Evolutionary conservation across 2,113 vertebrate species (phyloP).

Genomic region (Glaucidium brasilianum): DNA sequence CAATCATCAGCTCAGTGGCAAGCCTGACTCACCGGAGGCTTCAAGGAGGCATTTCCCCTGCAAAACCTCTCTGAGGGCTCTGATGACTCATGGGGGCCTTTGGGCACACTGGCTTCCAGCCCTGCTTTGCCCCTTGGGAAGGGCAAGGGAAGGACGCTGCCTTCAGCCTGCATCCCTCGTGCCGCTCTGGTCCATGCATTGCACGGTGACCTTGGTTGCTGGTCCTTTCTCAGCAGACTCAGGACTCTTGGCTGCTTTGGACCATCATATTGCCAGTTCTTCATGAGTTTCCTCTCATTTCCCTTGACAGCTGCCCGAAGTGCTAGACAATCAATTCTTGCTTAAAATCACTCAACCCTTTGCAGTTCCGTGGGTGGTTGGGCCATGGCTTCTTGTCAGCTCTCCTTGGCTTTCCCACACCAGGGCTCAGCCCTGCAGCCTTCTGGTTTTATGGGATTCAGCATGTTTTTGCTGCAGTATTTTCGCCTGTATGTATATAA

Average conservation of each 20-base stretch:
- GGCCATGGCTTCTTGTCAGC: accelerated
- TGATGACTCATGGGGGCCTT: background rate
- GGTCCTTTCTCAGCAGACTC: background rate
- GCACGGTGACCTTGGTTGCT: accelerated
- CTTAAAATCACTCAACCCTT: background rate
- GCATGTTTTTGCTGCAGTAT: accelerated
- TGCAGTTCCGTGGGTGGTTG: background rate
- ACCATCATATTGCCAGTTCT: background rate
- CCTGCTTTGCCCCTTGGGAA: background rate
- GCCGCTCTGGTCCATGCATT: accelerated
- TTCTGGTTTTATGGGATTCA: background rate
- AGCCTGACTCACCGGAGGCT: background rate
- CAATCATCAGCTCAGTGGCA: background rate
- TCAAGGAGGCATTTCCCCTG: background rate
- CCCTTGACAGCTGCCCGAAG: background rate
- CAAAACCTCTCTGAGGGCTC: background rate
- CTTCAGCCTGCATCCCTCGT: background rate
- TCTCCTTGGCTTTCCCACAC: background rate
- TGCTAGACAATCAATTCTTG: background rate
- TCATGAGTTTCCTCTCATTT: background rate
- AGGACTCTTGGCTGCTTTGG: background rate
- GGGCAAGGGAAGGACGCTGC: background rate
- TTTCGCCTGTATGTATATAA: background rate
- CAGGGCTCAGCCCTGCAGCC: background rate
- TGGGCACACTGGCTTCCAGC: background rate